A percentile compares a stretch with the other conserved stretches of the same genome.
Evolutionary conservation across 2,113 vertebrate species (phyloP).

Genomic region (Osmerus mordax): DNA sequence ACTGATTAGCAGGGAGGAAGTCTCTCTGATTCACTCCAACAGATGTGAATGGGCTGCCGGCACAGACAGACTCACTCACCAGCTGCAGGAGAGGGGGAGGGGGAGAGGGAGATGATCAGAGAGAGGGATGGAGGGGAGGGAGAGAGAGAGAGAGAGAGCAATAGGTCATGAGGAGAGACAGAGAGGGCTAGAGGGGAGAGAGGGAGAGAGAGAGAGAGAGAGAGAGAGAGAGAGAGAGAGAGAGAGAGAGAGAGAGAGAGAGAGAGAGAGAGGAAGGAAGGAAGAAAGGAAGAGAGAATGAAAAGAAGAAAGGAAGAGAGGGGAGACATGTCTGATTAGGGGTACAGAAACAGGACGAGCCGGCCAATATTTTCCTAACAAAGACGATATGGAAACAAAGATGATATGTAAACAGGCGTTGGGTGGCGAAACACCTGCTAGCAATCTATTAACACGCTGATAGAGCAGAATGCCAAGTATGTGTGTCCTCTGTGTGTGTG

Average conservation of each 20-base stretch:
- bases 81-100: not conserved
- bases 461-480: not conserved
- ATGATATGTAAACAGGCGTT: not conserved
- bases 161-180: not conserved
- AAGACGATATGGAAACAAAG: not conserved
- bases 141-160: not conserved
- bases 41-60: not conserved
- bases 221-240: not conserved
- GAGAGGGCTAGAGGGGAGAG: not conserved
- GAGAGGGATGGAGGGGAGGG: not conserved
- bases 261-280: not conserved
- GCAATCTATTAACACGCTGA: constrained; percentile 3
- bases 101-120: not conserved
- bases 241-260: not conserved
- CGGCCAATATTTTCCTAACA: not conserved
- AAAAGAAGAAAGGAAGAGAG: not conserved
- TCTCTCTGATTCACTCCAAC: not conserved
- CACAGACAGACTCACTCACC: not conserved
- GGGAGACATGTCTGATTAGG: constrained; percentile 14
- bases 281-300: not conserved
- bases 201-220: not conserved
- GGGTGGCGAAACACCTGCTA: constrained; percentile 9
- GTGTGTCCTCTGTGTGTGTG: not conserved
- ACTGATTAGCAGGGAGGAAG: not conserved
- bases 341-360: not conserved